phyloP scores from a whole-genome alignment of 2,797 vertebrate genomes.

The Diplodus sargus region DNA sequence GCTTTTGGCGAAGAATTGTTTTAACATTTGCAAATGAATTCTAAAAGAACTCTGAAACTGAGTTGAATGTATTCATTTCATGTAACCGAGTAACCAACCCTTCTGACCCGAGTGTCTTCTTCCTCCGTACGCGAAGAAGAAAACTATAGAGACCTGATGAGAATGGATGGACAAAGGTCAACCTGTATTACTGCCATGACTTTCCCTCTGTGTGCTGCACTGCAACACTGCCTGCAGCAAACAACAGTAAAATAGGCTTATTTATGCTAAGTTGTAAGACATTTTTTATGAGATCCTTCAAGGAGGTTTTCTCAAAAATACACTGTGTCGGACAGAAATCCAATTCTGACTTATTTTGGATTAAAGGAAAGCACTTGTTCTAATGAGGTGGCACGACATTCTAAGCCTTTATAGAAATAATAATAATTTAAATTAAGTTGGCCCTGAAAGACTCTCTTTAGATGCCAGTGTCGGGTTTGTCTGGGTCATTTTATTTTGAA shows the following conservation, averaged over 20 bases:
- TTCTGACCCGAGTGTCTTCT: neutral
- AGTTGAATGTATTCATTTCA: neutral
- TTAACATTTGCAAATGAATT: slow-evolving; percentile 1
- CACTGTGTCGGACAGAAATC: slow-evolving; percentile 1
- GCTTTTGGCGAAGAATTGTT: neutral
- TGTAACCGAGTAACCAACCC: neutral
- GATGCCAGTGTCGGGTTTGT: no score
- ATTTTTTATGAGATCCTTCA: neutral
- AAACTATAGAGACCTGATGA: neutral
- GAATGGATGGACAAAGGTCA: slow-evolving; percentile 11
- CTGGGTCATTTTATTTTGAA: neutral
- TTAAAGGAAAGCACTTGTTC: slow-evolving; percentile 14
- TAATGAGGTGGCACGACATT: neutral
- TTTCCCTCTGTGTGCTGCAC: slow-evolving; percentile 4
- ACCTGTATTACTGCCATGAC: neutral
- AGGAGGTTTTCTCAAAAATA: neutral
- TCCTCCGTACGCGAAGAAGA: neutral
- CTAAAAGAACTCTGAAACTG: slow-evolving; percentile 2
- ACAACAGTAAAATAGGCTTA: neutral
- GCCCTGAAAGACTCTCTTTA: no score
- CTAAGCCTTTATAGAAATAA: slow-evolving; percentile 22
- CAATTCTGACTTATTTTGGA: neutral
- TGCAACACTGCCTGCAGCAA: slow-evolving; percentile 24
- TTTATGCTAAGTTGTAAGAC: neutral
- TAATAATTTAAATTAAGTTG: neutral